phyloP scores from a whole-genome alignment of 2,888 invertebrate species.

The Dicycla oo region DNA sequence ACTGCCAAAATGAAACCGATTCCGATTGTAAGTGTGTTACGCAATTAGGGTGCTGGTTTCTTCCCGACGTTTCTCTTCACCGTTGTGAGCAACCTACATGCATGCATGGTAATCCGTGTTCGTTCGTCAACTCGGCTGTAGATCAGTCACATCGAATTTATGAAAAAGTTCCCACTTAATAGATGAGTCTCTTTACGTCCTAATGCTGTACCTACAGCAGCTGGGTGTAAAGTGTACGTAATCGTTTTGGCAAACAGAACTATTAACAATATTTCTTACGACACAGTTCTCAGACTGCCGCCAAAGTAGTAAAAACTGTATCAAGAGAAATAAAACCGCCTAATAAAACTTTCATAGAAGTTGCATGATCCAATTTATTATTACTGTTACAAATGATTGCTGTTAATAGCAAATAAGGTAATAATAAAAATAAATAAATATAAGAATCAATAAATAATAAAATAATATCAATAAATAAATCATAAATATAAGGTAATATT shows the following conservation, averaged over 20 bases:
- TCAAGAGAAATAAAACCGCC: background rate
- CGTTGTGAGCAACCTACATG: too few species aligned
- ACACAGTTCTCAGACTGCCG: background rate
- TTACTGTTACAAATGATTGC: constrained; percentile 12
- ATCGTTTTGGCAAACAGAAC: background rate
- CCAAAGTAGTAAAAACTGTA: constrained; percentile 3
- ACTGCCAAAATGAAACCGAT: too few species aligned
- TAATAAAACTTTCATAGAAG: constrained; percentile 15
- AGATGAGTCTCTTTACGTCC: background rate
- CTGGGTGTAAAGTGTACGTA: background rate
- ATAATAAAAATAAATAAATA: too few species aligned
- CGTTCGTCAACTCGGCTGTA: background rate
- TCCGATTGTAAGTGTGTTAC: too few species aligned
- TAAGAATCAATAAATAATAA: too few species aligned
- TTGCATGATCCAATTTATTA: background rate
- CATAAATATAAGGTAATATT: too few species aligned
- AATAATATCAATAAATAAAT: too few species aligned
- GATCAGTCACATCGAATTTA: background rate
- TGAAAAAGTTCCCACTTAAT: background rate
- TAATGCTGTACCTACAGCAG: background rate
- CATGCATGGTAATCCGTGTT: background rate
- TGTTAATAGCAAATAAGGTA: background rate
- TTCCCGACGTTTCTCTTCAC: too few species aligned
- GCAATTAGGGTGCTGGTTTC: too few species aligned
- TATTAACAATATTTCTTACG: background rate